A percentile compares a stretch with the other conserved stretches of the same genome.
Evolutionary conservation across 2,113 vertebrate genomes (phyloP).

Genomic region (Dasyurus viverrinus): DNA sequence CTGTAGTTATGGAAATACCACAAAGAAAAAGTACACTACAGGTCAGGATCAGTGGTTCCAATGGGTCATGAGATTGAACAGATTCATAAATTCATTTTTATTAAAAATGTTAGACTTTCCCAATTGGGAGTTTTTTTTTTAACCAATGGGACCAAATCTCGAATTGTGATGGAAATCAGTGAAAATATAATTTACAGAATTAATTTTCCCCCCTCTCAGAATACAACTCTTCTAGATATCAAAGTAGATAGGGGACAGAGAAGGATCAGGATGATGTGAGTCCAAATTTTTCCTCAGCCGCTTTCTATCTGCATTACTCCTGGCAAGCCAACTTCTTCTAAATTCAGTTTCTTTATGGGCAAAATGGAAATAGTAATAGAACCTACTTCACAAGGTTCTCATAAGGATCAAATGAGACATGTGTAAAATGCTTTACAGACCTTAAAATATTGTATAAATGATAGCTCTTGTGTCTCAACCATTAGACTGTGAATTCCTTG

Average conservation of each 20-base stretch:
- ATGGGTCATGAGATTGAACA: background rate
- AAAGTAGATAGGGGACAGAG: background rate
- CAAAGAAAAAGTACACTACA: background rate
- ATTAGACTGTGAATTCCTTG: background rate
- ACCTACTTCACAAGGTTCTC: background rate
- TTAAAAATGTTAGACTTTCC: background rate
- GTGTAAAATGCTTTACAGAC: background rate
- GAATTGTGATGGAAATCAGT: slow-evolving; percentile 4
- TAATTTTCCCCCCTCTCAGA: background rate
- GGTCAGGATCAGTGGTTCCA: background rate
- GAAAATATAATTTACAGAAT: slow-evolving; percentile 30
- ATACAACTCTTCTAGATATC: background rate
- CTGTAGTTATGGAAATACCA: background rate
- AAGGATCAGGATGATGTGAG: background rate
- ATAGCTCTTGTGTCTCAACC: background rate
- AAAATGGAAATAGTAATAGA: background rate
- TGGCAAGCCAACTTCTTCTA: background rate
- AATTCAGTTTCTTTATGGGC: background rate
- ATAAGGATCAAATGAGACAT: background rate
- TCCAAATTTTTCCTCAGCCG: background rate
- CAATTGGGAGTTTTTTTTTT: background rate
- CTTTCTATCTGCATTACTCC: background rate
- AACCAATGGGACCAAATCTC: background rate
- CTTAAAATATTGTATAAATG: background rate
- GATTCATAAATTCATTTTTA: background rate